Evolutionary conservation across 2,113 vertebrate genomes (phyloP).

Genomic region (Calonectris borealis): DNA sequence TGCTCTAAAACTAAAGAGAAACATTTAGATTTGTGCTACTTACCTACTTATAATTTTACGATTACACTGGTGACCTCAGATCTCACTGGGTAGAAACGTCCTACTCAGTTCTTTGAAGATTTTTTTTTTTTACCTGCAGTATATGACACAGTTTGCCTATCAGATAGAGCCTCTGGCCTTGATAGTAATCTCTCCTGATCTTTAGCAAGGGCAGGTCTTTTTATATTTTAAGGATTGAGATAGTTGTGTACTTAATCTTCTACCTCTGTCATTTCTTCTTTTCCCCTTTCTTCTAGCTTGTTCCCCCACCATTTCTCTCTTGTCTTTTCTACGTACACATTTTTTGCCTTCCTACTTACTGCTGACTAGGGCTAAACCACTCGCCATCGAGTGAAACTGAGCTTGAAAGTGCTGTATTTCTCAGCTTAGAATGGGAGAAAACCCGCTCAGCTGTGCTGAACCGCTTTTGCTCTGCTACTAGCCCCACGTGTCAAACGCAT

Average conservation of each 20-base stretch:
- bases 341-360: not conserved
- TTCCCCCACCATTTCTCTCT: not conserved
- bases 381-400: not conserved
- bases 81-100: not conserved
- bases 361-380: not conserved
- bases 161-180: not conserved
- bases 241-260: not conserved
- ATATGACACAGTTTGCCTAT: not conserved
- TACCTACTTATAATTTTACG: not conserved
- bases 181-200: not conserved
- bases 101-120: not conserved
- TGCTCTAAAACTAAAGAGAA: not conserved
- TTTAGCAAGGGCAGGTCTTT: not conserved
- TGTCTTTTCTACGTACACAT: not conserved
- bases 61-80: not conserved
- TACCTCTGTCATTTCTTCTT: not conserved
- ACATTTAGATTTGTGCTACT: not conserved
- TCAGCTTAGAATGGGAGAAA: not conserved
- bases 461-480: not conserved
- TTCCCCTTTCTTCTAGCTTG: not conserved
- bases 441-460: not conserved
- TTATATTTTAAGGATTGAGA: not conserved
- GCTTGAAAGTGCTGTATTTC: not conserved
- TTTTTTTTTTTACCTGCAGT: not conserved
- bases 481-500: not conserved